Conservation (phyloP, 2,888 invertebrate species). For the Ypsolopha scabrella region DNA sequence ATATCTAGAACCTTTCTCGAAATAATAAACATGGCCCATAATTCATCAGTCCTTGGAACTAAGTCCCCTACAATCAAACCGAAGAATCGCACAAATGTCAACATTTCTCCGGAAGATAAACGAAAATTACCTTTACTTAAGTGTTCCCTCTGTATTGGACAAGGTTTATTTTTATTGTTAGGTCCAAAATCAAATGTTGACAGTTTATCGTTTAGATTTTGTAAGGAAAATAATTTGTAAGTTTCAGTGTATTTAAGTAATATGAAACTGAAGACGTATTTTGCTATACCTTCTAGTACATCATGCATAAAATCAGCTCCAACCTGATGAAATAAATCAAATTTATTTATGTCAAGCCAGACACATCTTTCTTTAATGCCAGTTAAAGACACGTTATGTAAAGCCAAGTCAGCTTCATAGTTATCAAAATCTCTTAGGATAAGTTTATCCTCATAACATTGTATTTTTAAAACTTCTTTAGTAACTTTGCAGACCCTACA, state of each 20-base stretch:
- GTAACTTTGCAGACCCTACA: slow-evolving; percentile 4
- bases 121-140: not conserved
- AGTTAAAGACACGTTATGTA: slow-evolving; percentile 5
- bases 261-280: slow-evolving; percentile 9
- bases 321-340: slow-evolving; percentile 14
- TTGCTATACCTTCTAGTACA: slow-evolving; percentile 15
- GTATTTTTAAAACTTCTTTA: slow-evolving; percentile 3
- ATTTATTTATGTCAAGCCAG: slow-evolving; percentile 12
- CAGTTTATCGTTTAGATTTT: not conserved
- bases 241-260: not conserved
- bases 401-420: not conserved
- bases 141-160: not conserved
- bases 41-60: not conserved
- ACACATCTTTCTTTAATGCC: slow-evolving; percentile 14
- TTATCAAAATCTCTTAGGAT: not conserved
- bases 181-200: slow-evolving; percentile 1
- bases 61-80: slow-evolving; percentile 1
- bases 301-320: slow-evolving; percentile 19
- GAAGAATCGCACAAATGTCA: slow-evolving; percentile 1
- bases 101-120: not conserved
- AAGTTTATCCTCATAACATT: slow-evolving; percentile 2
- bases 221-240: slow-evolving; percentile 1
- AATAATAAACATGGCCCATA: not conserved
- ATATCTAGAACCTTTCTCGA: slow-evolving; percentile 2
- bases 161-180: not conserved